These are phyloP conservation scores for Acleris holmiana DNA, from an alignment of 2,888 invertebrate genomes.

Conservation along the genomic window DNA sequence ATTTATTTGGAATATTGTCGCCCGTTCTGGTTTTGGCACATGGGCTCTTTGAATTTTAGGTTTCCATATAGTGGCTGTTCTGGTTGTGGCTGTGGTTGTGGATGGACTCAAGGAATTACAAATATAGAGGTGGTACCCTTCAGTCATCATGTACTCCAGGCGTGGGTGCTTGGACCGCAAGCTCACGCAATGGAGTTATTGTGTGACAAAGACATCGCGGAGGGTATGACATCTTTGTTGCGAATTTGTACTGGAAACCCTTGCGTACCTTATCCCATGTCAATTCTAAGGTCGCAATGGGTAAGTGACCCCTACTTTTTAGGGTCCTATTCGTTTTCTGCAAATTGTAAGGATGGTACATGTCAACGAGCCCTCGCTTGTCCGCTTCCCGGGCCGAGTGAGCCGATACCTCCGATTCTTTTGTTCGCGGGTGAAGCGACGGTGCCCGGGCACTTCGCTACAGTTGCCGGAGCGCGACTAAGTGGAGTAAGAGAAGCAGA, in stretches of 20 bases:
- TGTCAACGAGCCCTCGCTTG: conserved; percentile 82
- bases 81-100: conserved; percentile 81
- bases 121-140: conserved; percentile 87
- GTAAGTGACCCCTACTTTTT: conserved; percentile 88
- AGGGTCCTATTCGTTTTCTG: conserved; percentile 88
- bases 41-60: conserved; percentile 86
- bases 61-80: conserved; percentile 66
- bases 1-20: conserved; percentile 90
- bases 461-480: conserved; percentile 90
- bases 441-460: conserved; percentile 88
- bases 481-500: conserved; percentile 93
- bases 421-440: conserved; percentile 94
- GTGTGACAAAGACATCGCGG: conserved; percentile 87
- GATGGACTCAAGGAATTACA: conserved; percentile 90
- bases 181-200: conserved; percentile 87
- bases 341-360: conserved; percentile 61
- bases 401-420: conserved; percentile 87
- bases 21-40: conserved; percentile 89
- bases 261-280: conserved; percentile 87
- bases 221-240: conserved; percentile 86
- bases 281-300: conserved; percentile 89
- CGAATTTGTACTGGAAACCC: conserved; percentile 85
- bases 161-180: conserved; percentile 88
- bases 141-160: conserved; percentile 89
- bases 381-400: conserved; percentile 86